Percentiles rank a stretch among this genome's conserved stretches.
These are phyloP conservation scores for Plutella xylostella DNA, from an alignment of 2,888 invertebrate species.

Conservation along the genomic window DNA sequence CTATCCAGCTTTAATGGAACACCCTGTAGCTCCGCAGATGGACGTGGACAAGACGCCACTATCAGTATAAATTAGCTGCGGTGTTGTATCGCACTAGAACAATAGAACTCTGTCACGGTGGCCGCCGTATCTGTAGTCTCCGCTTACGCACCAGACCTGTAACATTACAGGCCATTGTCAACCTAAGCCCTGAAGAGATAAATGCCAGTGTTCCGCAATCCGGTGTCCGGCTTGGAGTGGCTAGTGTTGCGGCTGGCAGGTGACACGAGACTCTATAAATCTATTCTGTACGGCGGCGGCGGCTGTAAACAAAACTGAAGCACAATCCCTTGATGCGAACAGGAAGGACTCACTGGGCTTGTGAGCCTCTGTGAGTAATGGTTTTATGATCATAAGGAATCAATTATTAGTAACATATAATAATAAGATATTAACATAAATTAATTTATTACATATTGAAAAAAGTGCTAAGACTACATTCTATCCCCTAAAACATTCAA, in stretches of 20 bases:
- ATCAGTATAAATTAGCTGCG: slow-evolving; percentile 59
- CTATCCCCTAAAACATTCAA: no score
- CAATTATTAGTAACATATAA: no score
- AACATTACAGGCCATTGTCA: slow-evolving; percentile 12
- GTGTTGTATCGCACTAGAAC: slow-evolving; percentile 46
- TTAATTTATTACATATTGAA: no score
- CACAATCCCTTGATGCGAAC: slow-evolving; percentile 43
- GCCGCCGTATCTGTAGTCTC: slow-evolving; percentile 23
- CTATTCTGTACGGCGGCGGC: slow-evolving; percentile 33
- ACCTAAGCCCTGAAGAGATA: slow-evolving; percentile 26
- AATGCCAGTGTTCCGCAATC: slow-evolving; percentile 22
- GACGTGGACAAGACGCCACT: slow-evolving; percentile 43
- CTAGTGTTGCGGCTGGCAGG: slow-evolving; percentile 55
- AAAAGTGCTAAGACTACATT: no score
- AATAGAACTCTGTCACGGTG: slow-evolving; percentile 54
- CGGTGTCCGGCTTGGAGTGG: slow-evolving; percentile 29
- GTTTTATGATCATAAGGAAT: no score
- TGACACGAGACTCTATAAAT: slow-evolving; percentile 57
- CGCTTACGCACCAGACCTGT: slow-evolving; percentile 22
- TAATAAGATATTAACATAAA: no score
- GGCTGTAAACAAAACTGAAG: slow-evolving; percentile 40
- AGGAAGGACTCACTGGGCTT: no score
- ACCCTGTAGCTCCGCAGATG: slow-evolving; percentile 23
- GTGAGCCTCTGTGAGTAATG: no score
- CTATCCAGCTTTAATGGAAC: slow-evolving; percentile 9